These are phyloP conservation scores for Corythornis vintsioides DNA, from an alignment of 2,113 vertebrate species.

Conservation along the genomic window DNA sequence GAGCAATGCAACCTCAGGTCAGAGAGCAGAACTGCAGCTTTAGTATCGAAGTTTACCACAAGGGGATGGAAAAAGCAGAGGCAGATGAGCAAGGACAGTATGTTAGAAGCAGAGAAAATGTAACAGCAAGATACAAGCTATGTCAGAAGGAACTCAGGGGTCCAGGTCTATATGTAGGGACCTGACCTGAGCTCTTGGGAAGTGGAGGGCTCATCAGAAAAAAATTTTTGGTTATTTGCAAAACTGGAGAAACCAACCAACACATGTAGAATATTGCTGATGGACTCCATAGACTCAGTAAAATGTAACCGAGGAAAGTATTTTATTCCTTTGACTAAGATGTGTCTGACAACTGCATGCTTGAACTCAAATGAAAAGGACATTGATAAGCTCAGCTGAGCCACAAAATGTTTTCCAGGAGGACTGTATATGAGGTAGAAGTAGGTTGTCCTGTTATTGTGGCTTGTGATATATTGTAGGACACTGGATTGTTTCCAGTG, in stretches of 20 bases:
- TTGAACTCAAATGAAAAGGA: neutral
- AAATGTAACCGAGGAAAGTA: neutral
- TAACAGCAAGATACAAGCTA: rapidly evolving
- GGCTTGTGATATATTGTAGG: neutral
- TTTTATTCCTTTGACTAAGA: neutral
- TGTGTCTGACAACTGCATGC: rapidly evolving
- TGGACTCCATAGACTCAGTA: neutral
- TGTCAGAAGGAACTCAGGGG: neutral
- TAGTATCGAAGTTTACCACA: rapidly evolving
- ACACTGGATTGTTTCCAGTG: neutral
- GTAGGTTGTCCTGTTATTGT: neutral
- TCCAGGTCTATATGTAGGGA: neutral
- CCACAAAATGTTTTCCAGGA: neutral
- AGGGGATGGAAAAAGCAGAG: neutral
- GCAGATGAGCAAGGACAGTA: neutral
- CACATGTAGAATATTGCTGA: neutral
- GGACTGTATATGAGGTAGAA: neutral
- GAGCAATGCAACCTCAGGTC: neutral
- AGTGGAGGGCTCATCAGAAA: neutral
- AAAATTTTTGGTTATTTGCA: neutral
- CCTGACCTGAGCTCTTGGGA: neutral
- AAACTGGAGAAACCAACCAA: neutral
- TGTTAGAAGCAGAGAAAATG: neutral
- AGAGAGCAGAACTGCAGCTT: neutral
- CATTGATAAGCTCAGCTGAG: rapidly evolving